A percentile compares a stretch with the other conserved stretches of the same genome.
These are phyloP conservation scores for Caenorhabditis sp. DNA, from an alignment of 2,888 invertebrate species.

Conservation along the genomic window DNA sequence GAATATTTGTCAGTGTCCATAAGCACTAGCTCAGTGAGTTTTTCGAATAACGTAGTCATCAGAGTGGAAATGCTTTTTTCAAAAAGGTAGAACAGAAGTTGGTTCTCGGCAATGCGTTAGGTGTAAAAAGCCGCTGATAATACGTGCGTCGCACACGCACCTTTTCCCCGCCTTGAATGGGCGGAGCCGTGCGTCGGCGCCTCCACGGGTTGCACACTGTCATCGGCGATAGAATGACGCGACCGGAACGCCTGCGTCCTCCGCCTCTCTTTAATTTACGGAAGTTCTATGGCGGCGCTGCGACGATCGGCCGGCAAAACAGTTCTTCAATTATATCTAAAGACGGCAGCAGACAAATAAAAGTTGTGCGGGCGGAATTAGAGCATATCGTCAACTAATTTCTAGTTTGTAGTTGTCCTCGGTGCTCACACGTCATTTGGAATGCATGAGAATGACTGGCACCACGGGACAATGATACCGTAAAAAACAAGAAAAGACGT, in stretches of 20 bases:
- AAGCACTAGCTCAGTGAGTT: constrained; percentile 40
- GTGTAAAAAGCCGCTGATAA: constrained; percentile 52
- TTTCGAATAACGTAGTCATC: constrained; percentile 44
- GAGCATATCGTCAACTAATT: not conserved
- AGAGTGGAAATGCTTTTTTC: not conserved
- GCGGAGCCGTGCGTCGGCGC: constrained; percentile 22
- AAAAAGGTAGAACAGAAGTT: constrained; percentile 24
- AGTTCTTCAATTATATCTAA: not conserved
- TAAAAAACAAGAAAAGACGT: not conserved
- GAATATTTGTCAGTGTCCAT: constrained; percentile 27
- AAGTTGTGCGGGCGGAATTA: not conserved
- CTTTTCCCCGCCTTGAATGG: constrained; percentile 14
- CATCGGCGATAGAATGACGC: constrained; percentile 12
- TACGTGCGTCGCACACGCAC: constrained; percentile 13
- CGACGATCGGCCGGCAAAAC: not conserved
- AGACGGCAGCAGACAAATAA: not conserved
- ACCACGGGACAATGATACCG: not conserved
- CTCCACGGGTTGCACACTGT: constrained; percentile 1
- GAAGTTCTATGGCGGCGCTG: constrained; percentile 20
- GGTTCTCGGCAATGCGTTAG: constrained; percentile 7
- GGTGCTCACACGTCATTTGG: constrained; percentile 3
- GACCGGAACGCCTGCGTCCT: constrained; percentile 17
- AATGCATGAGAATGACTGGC: not conserved
- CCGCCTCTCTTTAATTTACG: constrained; percentile 30
- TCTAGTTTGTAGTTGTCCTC: not conserved